Evolutionary conservation across 2,797 vertebrate genomes (phyloP).

Genomic region (Spinus olivaceus): DNA sequence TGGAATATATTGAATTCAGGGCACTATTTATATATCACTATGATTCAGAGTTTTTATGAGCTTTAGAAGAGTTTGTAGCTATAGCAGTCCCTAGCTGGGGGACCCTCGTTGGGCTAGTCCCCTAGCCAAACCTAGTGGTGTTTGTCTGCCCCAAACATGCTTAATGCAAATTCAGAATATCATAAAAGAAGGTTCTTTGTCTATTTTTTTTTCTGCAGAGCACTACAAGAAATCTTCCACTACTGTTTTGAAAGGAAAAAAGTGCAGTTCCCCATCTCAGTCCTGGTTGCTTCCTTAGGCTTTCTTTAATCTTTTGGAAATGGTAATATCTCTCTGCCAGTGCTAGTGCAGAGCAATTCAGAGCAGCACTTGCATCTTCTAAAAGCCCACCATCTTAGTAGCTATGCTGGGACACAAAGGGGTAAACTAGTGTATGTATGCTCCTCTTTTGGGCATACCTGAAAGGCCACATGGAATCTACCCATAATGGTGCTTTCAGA

Average conservation of each 20-base stretch:
- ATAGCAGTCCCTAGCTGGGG: not conserved
- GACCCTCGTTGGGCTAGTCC: not conserved
- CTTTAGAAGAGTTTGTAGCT: not conserved
- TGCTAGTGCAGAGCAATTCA: not conserved
- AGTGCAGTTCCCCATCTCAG: not conserved
- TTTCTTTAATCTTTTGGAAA: not conserved
- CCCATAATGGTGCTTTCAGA: not conserved
- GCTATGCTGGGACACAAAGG: not conserved
- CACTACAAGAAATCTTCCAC: not conserved
- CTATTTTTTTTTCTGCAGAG: not conserved
- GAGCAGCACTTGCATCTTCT: not conserved
- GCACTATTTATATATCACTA: not conserved
- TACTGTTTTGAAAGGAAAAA: not conserved
- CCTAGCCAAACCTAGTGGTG: rapidly evolving
- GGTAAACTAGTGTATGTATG: not conserved
- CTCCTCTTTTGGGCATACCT: not conserved
- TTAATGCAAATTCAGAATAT: not conserved
- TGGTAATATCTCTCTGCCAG: not conserved
- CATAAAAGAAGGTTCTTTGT: not conserved
- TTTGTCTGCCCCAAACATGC: not conserved
- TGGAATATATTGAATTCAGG: not conserved
- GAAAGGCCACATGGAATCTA: not conserved
- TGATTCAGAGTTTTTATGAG: not conserved
- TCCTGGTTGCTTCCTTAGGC: not conserved
- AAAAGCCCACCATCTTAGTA: not conserved